phyloP scores from a whole-genome alignment of 2,888 invertebrate genomes.

The Heteromurus nitidus region DNA sequence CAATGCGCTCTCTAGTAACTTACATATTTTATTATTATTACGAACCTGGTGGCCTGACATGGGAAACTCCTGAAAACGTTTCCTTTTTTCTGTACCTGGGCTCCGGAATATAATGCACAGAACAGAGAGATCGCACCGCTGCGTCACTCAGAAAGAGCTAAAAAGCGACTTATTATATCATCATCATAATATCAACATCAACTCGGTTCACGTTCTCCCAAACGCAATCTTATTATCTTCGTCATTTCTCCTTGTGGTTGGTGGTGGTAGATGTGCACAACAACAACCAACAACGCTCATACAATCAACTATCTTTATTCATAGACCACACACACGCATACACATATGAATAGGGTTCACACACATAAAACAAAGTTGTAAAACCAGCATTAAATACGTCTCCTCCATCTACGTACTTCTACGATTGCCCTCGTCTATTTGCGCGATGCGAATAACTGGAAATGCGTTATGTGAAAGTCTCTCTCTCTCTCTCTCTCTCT shows the following conservation, averaged over 20 bases:
- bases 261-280: too few species aligned
- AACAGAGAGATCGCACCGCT: too few species aligned
- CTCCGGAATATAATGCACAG: too few species aligned
- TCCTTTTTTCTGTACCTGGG: neutral
- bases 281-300: neutral
- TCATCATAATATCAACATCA: conserved; percentile 28
- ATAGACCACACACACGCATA: neutral
- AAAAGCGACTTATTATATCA: conserved; percentile 28
- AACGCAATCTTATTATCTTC: conserved; percentile 34
- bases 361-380: conserved; percentile 21
- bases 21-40: conserved; percentile 32
- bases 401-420: neutral
- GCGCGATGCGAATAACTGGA: neutral
- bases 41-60: conserved; percentile 15
- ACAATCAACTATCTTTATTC: neutral
- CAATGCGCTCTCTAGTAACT: neutral
- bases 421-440: neutral
- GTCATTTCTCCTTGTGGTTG: neutral
- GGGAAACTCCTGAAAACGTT: neutral
- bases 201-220: conserved; percentile 4
- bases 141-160: neutral
- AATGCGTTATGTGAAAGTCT: neutral
- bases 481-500: neutral
- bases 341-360: conserved; percentile 2
- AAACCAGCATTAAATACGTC: conserved; percentile 18